Conservation (phyloP, 2,797 vertebrate species). For the Poeciliopsis presidionis region DNA sequence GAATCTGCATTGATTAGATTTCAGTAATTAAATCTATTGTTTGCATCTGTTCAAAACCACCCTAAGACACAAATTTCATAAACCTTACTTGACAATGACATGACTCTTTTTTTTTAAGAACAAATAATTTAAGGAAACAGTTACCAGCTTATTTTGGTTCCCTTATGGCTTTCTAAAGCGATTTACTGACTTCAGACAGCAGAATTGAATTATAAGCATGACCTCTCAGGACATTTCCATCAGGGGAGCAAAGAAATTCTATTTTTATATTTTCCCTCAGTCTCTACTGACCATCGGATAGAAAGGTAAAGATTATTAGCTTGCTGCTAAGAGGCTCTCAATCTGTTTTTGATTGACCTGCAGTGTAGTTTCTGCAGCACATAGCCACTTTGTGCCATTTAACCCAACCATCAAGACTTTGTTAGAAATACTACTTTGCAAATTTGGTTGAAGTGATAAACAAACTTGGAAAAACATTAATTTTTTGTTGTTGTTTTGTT, state of each 20-base stretch:
- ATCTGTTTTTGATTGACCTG: conserved; percentile 64
- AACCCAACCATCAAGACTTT: conserved; percentile 22
- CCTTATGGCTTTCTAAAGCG: conserved; percentile 56
- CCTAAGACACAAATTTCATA: conserved; percentile 4
- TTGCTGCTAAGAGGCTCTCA: conserved; percentile 54
- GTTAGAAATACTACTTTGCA: conserved; percentile 10
- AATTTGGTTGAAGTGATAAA: conserved; percentile 4
- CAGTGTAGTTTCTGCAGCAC: conserved; percentile 12
- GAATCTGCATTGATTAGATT: conserved; percentile 32
- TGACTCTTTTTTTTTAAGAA: conserved; percentile 5
- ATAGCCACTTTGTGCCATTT: conserved; percentile 41
- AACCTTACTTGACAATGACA: conserved; percentile 4
- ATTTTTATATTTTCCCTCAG: conserved; percentile 37
- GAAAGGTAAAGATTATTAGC: conserved; percentile 22
- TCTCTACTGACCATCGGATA: conserved; percentile 52
- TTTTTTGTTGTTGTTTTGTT: no score
- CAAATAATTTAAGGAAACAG: conserved; percentile 30
- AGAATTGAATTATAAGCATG: conserved; percentile 68
- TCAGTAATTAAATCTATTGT: conserved; percentile 40
- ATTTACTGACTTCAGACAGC: conserved; percentile 66
- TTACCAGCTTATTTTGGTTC: conserved; percentile 25
- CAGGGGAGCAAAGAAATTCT: conserved; percentile 46
- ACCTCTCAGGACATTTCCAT: conserved; percentile 62
- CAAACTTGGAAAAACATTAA: not conserved
- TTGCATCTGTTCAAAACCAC: conserved; percentile 4